phyloP scores from a whole-genome alignment of 2,113 vertebrate species.

The Poeciliopsis prolifica region DNA sequence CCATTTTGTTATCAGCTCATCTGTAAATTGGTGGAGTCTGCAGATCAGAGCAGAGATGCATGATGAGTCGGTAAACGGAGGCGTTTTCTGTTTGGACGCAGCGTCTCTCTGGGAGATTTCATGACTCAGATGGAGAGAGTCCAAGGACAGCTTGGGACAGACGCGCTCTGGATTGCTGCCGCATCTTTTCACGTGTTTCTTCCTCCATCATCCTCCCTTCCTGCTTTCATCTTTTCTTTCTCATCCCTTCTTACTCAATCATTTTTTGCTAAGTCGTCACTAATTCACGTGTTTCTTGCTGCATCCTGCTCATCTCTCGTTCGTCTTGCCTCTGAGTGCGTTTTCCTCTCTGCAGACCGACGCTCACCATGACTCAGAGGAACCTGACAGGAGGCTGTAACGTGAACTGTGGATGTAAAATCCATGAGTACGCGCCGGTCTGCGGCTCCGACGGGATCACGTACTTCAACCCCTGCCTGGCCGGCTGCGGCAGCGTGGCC shows the following conservation, averaged over 20 bases:
- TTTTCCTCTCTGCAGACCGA: slow-evolving; percentile 81
- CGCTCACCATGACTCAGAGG: slow-evolving; percentile 94
- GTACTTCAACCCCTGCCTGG: slow-evolving; percentile 97
- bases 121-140: slow-evolving; percentile 36
- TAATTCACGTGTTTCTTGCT: neutral
- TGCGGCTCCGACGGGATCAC: slow-evolving; percentile 99
- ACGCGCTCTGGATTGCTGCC: slow-evolving; percentile 24
- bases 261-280: neutral
- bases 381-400: slow-evolving; percentile 98
- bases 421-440: slow-evolving; percentile 95
- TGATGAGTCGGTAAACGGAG: slow-evolving; percentile 37
- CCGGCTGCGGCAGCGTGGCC: slow-evolving; percentile 89
- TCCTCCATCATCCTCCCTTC: neutral
- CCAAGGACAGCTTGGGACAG: slow-evolving; percentile 53
- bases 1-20: slow-evolving; percentile 25
- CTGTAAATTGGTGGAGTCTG: slow-evolving; percentile 20
- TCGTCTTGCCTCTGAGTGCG: neutral
- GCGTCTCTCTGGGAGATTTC: slow-evolving; percentile 47
- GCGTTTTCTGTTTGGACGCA: slow-evolving; percentile 36
- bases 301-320: neutral
- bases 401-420: slow-evolving; percentile 96
- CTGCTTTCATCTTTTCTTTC: neutral
- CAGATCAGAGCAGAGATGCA: slow-evolving; percentile 23
- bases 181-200: slow-evolving; percentile 1
- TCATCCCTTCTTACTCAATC: neutral